Base-by-base conservation (phyloP, 1,140 invertebrate genomes). In the Eubasilissa regina region DNA sequence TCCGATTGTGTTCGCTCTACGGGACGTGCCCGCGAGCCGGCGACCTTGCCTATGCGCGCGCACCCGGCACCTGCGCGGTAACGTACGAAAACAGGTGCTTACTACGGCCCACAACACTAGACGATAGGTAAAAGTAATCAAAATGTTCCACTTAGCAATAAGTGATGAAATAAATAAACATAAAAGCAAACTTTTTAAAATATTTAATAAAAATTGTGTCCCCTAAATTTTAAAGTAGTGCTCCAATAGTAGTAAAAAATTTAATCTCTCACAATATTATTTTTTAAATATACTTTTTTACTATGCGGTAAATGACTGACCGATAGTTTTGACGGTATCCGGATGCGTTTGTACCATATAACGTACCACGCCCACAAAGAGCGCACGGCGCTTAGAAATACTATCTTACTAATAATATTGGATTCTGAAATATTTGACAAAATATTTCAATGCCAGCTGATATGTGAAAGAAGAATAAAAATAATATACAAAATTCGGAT, bases 1-100 rank as follows among this genome's bases (percentile, higher is more conserved):
- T 19, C 62, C n/a, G n/a, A 66, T n/a, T 44, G 43, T 47, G 62
- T 17, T 74, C 21, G 43, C 35, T 4, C 58, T 77, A 15, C 75
- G 15, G 13, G 21, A 53, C 47, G 60, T 48, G 19, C 21, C 58
- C 58, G 48, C 75, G 75, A 77, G 75, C 75, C 75, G 47, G 51
- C 75, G 75, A 77, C 75, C 75, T 77, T 77, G 75, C 60, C 75
- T 53, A 66, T 10, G 60, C 21, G 60, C 75, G 70, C 48, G 55
- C 70, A 15, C 70, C 48, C 15, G 51, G 51, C 70, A 74, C 70
- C 70, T 74, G 70, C 53, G 35, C 55, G 66, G 45, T 53, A 48
- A 17, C 44, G 45, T n/a, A 11, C 64, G 4, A 47, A 51, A 70
- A 70, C 75, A 77, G 75, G 75, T 77, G 75, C 60, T 70, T 70